Base-by-base conservation (phyloP, 2,797 vertebrate species). In the Streptopelia turtur region DNA sequence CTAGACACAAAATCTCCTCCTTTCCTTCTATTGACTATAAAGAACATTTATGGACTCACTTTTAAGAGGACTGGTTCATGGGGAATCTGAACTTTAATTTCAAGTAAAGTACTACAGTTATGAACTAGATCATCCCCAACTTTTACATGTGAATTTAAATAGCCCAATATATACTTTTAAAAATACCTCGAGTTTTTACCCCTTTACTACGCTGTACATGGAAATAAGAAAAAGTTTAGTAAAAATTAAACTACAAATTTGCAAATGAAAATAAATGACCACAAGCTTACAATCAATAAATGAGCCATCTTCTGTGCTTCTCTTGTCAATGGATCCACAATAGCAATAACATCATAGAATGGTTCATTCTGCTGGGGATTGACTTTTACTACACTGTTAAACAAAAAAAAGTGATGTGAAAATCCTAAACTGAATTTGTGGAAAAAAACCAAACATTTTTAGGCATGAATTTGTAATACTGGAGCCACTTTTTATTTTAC, bases 281-380 rank as follows among this genome's bases (percentile, higher is more conserved):
- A 78, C 18, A 23, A 37, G 96, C 99, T 99, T 98, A 99, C 99
- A 95, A 98, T 98, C 89, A 99, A 93, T 64, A 99, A 97, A 33
- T 99, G 97, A 64, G 99, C 96, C 98, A 99, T 98, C 98, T 99
- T 99, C 98, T 99, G 99, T 71, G 99, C 99, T 74, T 99, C 98
- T 97, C 99, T 98, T 17, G 99, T 99, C 87, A 99, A 96, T 16
- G 99, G 99, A 96, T 99, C 99, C 90, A 99, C 98, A 64, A 99
- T 92, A 85, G 98, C 99, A 95, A 99, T 75, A 43, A 99, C 97
- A 52, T 99, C 98, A 89, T 98, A 99, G 97, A 98, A 98, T n/a
- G 98, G 98, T 72, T 99, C 98, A 47, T 98, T 97, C 87, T 99
- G 97, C 24, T 97, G 97, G 21, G 99, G 98, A 52, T 98, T 85